phyloP scores from a whole-genome alignment of 2,113 vertebrate species.

The Crotophaga sulcirostris region DNA sequence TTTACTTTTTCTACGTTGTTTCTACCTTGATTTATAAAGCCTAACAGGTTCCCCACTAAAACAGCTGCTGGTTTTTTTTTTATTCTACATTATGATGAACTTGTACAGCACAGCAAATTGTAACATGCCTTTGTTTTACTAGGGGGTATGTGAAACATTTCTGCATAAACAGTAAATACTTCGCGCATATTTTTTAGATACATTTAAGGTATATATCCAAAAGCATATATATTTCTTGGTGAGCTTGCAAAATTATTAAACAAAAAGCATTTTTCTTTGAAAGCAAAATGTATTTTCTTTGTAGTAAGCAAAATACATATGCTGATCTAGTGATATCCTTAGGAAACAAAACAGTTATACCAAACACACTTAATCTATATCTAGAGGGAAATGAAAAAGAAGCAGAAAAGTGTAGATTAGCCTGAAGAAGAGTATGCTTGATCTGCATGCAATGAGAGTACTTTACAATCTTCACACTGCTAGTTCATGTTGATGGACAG shows the following conservation, averaged over 20 bases:
- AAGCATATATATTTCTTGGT: background rate
- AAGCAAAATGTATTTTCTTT: background rate
- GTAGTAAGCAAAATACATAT: background rate
- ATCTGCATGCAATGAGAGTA: slow-evolving; percentile 22
- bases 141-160: background rate
- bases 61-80: background rate
- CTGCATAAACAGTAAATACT: background rate
- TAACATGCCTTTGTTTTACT: background rate
- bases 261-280: background rate
- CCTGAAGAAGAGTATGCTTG: slow-evolving; percentile 23
- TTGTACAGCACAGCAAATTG: background rate
- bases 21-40: background rate
- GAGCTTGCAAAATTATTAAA: background rate
- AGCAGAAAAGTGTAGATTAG: background rate
- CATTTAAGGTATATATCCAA: background rate
- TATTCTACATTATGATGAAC: background rate
- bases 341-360: background rate
- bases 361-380: background rate
- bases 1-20: background rate
- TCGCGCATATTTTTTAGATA: background rate
- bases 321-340: background rate
- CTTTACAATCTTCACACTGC: slow-evolving; percentile 28
- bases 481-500: slow-evolving; percentile 25
- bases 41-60: background rate
- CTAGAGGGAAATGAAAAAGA: background rate